These are phyloP conservation scores for Scortum barcoo DNA, from an alignment of 2,113 vertebrate genomes.

Conservation along the genomic window DNA sequence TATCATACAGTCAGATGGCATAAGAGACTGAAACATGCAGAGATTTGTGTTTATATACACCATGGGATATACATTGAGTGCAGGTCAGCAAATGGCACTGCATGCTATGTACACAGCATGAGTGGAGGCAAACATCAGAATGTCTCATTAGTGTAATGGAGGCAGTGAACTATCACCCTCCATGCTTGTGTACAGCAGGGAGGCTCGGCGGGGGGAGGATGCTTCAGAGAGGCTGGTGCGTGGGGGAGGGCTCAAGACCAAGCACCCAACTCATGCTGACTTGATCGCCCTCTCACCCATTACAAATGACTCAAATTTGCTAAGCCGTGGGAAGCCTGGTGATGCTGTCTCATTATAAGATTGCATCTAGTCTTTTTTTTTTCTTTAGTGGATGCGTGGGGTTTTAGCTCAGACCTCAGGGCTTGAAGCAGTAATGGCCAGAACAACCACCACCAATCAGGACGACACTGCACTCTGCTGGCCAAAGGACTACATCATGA, in stretches of 20 bases:
- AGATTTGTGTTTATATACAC: not conserved
- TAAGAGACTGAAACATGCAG: not conserved
- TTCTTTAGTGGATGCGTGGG: not conserved
- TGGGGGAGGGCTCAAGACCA: not conserved
- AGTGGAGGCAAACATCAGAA: slow-evolving; percentile 34
- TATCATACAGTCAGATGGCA: not conserved
- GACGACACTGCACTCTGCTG: slow-evolving; percentile 46
- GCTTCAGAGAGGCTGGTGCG: not conserved
- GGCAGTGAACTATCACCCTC: slow-evolving; percentile 49
- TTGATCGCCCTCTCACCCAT: not conserved
- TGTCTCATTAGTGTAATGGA: slow-evolving; percentile 63
- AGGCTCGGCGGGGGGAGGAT: not conserved
- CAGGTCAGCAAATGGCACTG: slow-evolving; percentile 25
- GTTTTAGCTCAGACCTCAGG: slow-evolving; percentile 13
- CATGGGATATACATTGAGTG: not conserved
- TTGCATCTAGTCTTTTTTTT: not conserved
- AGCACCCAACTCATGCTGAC: slow-evolving; percentile 1
- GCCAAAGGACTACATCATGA: not conserved
- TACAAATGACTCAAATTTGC: not conserved
- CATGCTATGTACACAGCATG: slow-evolving; percentile 24
- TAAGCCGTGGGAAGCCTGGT: not conserved
- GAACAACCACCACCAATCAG: not conserved
- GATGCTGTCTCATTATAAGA: not conserved
- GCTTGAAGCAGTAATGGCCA: not conserved
- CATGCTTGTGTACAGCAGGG: slow-evolving; percentile 16